Evolutionary conservation across 2,888 invertebrate genomes (phyloP), one percentile per base, ranked within the genome.

Genomic region (Bellardia bayeri): DNA sequence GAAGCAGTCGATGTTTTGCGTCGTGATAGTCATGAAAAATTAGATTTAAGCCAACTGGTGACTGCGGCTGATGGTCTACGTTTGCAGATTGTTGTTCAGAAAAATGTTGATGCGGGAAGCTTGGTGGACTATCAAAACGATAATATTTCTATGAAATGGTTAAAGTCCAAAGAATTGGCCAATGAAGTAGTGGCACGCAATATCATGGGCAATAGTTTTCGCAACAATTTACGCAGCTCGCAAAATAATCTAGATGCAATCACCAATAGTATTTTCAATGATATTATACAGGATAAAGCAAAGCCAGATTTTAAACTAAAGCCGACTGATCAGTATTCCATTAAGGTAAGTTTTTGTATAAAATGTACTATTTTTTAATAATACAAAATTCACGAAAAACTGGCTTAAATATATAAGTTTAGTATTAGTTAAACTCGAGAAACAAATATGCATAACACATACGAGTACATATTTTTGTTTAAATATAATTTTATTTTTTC

Each of bases 181-280:
- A 85, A 54, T 61, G 86, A 82, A 68, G 66, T 82, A 54, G 56
- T 56, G 61, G 86, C 86, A 7, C 89, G 89, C 9, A 87, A 75
- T 71, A 79, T 64, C 14, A 82, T 58, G 51, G 85, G 58, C 11
- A 85, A 56, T 63, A 66, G 49, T 23, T 82, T 78, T 49, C 63
- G 69, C n/a, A 78, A 40, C 11, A 69, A 58, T 30, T 33, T 82
- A 11, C 33, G 33, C 3, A 75, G 80, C n/a, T 88, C 30, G 2
- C 93, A 93, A 88, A 91, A 90, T 30, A 93, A 93, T 14, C 86
- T 96, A 78, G 96, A 97, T 90, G 96, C 96, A 93, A 96, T 97
- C 84, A 97, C 96, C 9, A 96, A 96, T 93, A 95, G 95, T 92
- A 96, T 97, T 71, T 97, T 96, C 91, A 96, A 96, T 92, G 96